Base-by-base conservation (phyloP, 2,888 invertebrate species). In the Thelaira solivaga region DNA sequence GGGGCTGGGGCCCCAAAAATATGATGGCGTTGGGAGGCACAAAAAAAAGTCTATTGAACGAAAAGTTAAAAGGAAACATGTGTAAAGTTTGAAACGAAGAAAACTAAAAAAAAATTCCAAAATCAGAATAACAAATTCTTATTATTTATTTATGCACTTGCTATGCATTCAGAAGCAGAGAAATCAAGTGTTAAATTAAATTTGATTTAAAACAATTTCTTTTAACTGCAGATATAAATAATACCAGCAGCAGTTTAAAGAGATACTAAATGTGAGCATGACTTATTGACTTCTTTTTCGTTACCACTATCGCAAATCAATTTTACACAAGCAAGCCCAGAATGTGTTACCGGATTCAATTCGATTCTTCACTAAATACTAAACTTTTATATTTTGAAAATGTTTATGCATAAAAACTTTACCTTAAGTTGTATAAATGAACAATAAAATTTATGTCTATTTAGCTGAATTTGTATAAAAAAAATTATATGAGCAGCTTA, bases 61-160 rank as follows among this genome's bases (percentile, higher is more conserved):
- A 43, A 29, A 64, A 62, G 22, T 67, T 59, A 67, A 74, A 67
- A 36, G 59, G 45, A 67, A 74, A 61, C 74, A 67, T 74, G 67
- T 74, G 74, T 67, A 61, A 74, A 61, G 20, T 51, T 67, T 26
- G 45, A 59, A 59, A 36, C 74, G 49, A 67, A 61, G 45, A 1
- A 51, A 74, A 67, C 20, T 43, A 61, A 29, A 43, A 67, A 59
- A 45, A 62, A 36, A 8, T 2, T 5, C 4, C 36, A 57, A 39
- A 5, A 43, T n/a, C 7, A 7, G 20, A 18, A 26, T 16, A 20
- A 18, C 26, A 7, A 41, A 6, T 29, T 39, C 1, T 39, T 26
- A 26, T 13, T 34, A 53, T 5, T 5, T 22, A 22, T n/a, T 34
- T 16, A 3, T 13, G 10, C 13, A 6, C n/a, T n/a, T n/a, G n/a